phyloP scores from a whole-genome alignment of 2,888 invertebrate genomes.

The Apantesis nais region DNA sequence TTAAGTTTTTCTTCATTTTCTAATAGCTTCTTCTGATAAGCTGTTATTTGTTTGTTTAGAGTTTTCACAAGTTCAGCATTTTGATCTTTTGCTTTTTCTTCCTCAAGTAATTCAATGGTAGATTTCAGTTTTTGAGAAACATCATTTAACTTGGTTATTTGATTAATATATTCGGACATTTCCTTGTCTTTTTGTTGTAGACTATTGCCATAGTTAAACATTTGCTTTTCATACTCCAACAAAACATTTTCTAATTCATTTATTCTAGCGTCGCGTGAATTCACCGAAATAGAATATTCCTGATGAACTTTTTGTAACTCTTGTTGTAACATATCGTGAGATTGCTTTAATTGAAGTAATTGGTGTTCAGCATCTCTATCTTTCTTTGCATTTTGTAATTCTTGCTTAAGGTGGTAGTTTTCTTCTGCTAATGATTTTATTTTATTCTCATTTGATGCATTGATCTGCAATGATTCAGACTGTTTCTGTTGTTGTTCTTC shows the following conservation, averaged over 20 bases:
- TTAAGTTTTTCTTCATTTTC: conserved; percentile 75
- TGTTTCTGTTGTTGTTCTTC: conserved; percentile 81
- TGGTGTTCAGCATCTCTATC: conserved; percentile 64
- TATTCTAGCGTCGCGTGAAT: conserved; percentile 75
- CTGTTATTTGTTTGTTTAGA: conserved; percentile 82
- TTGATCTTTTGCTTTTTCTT: conserved; percentile 80
- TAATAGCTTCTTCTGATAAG: conserved; percentile 71
- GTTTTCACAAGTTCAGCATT: conserved; percentile 81
- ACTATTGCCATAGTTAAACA: conserved; percentile 72
- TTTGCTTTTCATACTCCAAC: conserved; percentile 80
- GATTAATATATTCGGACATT: conserved; percentile 79
- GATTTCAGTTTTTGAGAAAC: conserved; percentile 81
- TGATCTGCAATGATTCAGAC: conserved; percentile 65
- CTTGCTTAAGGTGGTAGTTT: conserved; percentile 72
- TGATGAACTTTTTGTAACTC: conserved; percentile 71
- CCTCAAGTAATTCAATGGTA: conserved; percentile 79
- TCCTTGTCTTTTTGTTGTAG: conserved; percentile 81
- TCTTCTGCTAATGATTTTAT: conserved; percentile 74
- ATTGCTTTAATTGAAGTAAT: conserved; percentile 59
- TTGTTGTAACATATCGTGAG: conserved; percentile 64
- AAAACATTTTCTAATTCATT: conserved; percentile 81
- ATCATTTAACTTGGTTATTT: conserved; percentile 84
- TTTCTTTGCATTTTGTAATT: conserved; percentile 62
- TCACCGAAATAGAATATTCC: conserved; percentile 68
- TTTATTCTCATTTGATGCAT: conserved; percentile 70